Base-by-base conservation (phyloP, 2,888 invertebrate genomes). In the Diarsia brunnea region DNA sequence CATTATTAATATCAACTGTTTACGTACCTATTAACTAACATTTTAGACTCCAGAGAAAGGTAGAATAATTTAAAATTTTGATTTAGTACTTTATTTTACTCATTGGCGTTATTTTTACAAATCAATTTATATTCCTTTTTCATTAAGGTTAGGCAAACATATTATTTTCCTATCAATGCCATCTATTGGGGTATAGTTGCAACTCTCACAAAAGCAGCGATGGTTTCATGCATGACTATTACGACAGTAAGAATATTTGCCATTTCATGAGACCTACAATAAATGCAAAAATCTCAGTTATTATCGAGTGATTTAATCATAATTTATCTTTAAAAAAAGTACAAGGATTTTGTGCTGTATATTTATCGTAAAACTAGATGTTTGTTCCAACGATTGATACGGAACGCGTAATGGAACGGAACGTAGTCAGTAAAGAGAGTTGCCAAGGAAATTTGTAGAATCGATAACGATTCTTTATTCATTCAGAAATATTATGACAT, bases 101-200 rank as follows among this genome's bases (percentile, higher is more conserved):
- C n/a, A 4, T 12, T 7, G 21, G 53, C 24, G 5, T 55, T 55
- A 55, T 55, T 24, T 55, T 55, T 14, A 4, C 12, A 55, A 24
- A 14, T 24, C 55, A 24, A 2, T 14, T 14, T 2, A 14, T 12
- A 14, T 1, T 2, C 24, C 24, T 24, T 55, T 55, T 65, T 27
- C 19, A 27, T 4, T 14, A 47, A 49, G 43, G 14, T 12, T 66
- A 0, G 12, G 21, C 19, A 64, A 45, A 10, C 45, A 16, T 19
- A 16, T 19, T 19, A 14, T 16, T 45, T 43, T 1, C 11, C 19
- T 27, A 24, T 21, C 0, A 60, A 27, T 31, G 84, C 81, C 81
- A 81, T 84, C 81, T 81, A 49, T 58, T 66, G 75, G 51, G 21
- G 27, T 84, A 73, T 80, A 81, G 78, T 31, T 8, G 24, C 16